phyloP scores from a whole-genome alignment of 64 coral and sea anemone species.

The Stichodactyla helianthus region DNA sequence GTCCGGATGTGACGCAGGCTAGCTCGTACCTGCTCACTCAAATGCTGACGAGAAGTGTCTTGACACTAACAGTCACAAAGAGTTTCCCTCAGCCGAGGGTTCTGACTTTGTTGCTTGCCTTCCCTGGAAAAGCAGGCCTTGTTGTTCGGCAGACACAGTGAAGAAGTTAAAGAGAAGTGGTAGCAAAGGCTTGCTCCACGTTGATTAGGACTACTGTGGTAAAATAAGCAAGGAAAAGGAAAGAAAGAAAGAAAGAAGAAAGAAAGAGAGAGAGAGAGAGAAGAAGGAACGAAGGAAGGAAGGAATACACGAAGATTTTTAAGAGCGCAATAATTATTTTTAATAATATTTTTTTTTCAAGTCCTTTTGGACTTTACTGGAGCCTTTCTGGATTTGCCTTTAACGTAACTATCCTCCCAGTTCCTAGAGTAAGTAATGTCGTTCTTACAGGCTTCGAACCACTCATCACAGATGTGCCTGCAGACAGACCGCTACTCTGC shows the following conservation, averaged over 20 bases:
- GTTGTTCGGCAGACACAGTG: conserved; percentile 66
- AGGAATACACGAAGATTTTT: too few species aligned
- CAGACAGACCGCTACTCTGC: conserved; percentile 51
- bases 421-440: conserved; percentile 67
- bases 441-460: conserved; percentile 84
- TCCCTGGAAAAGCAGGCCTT: conserved; percentile 64
- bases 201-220: conserved; percentile 8
- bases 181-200: conserved; percentile 35
- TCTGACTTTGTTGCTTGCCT: conserved; percentile 48
- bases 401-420: conserved; percentile 36
- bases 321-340: too few species aligned
- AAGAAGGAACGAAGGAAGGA: too few species aligned
- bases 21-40: neutral
- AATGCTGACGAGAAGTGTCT: conserved; percentile 18
- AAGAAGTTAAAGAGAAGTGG: conserved; percentile 20
- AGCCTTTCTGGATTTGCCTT: neutral
- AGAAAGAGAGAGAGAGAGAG: too few species aligned
- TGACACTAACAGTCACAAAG: conserved; percentile 38
- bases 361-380: neutral
- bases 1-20: too few species aligned
- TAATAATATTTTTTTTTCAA: neutral
- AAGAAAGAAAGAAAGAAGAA: too few species aligned
- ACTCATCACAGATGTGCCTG: conserved; percentile 52
- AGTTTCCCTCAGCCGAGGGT: conserved; percentile 43
- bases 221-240: neutral